Base-by-base conservation (phyloP, 35 echinoderm and acorn worm species). In the Ptychodera flava region DNA sequence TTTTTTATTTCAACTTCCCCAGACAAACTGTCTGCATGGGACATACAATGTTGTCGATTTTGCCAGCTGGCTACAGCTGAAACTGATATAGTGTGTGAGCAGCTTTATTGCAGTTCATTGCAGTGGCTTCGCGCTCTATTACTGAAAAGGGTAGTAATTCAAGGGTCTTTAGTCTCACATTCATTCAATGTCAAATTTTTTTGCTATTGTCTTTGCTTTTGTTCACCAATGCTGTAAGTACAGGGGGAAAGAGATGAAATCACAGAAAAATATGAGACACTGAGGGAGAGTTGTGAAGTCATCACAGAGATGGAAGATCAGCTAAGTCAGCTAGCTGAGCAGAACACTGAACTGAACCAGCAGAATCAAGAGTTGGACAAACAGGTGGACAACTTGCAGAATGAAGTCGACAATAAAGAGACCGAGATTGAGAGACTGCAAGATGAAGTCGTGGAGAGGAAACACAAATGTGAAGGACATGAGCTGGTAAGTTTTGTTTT, bases 401-500 rank as follows among this genome's bases (percentile, higher is more conserved):
- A 91, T 53, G 85, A 87, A 35, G 87, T 82, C 1, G 34, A 36
- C 15, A 52, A 52, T 1, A 84, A 90, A 31, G 85, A 78, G 45
- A 83, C 31, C 28, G 35, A 84, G 29, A 85, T 79, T 28, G 89
- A 94, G 33, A 81, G 88, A 81, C 52, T 88, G 35, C 81, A 90
- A 0, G 85, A 90, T 76, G 81, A 85, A 35, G 31, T 94, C 30
- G 32, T 85, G 0, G 92, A 94, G 34, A 88, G 78, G 38, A 90
- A 36, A 64, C 85, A 76, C 36, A 90, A 83, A 79, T 94, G 85
- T 76, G 88, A 37, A 34, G 90, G 75, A 53, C 89, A 94, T 38
- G 92, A 94, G 85, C 82, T 94, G 80, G 92, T 94, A 27, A 88
- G 92, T 78, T n/a, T 78, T 28, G 14, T n/a, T 82, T 82, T 16